Evolutionary conservation across 2,113 vertebrate species (phyloP), one percentile per base, ranked within the genome.

Genomic region (Argyrosomus japonicus): DNA sequence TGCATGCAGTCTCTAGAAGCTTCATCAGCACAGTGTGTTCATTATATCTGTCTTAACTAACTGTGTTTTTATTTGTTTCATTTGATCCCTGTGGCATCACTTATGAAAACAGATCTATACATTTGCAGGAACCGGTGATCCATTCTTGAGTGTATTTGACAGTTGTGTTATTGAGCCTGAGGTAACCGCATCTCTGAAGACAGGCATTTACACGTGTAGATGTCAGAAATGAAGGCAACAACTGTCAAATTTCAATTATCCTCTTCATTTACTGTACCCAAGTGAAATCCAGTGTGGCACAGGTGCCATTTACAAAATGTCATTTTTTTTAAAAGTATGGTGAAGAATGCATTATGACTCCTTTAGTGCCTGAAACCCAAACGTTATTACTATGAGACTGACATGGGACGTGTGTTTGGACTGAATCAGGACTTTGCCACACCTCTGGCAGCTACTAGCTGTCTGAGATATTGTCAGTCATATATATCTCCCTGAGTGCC

Each of bases 391-490:
- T 62, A 15, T 43, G 32, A 19, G 40, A 32, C 61, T 73, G 57
- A 58, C 57, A 56, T 27, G 32, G 14, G 50, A 74, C 29, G 56
- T 79, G 19, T 54, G 54, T 40, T 57, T 40, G 76, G 77, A 79
- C 72, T 45, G 71, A 77, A 81, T 79, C 32, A 8, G 57, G 78
- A 84, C 81, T 87, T 81, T 75, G 53, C 57, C 76, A 40, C 58
- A 76, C 40, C 63, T 84, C 81, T 54, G 17, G 63, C 65, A 73
- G 68, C 73, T 69, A 69, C 58, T n/a, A 54, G 74, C 36, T 73
- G 82, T 82, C 65, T 64, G 53, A 73, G 56, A 78, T 74, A 77
- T 73, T 88, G 77, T 82, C 82, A 88, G 71, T 81, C 76, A 80
- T 69, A 76, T 40, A 81, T 40, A 40, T 40, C 36, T 90, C 80